Evolutionary conservation across 2,797 vertebrate species (phyloP).

Genomic region (Xyrichtys novacula): DNA sequence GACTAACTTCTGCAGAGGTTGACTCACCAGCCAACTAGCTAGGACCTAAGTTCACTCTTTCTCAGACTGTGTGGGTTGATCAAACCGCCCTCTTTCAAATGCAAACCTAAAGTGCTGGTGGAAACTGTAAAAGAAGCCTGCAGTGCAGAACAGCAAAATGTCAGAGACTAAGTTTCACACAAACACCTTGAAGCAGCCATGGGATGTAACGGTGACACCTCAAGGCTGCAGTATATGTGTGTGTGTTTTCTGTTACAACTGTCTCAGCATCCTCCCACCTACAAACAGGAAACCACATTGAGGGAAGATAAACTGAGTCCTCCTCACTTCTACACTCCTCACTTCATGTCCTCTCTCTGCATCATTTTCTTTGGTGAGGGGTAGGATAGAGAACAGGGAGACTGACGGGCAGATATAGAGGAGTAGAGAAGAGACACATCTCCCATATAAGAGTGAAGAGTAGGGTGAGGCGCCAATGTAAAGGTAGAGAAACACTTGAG

Average conservation of each 20-base stretch:
- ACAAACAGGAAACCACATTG: slow-evolving; percentile 85
- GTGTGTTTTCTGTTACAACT: slow-evolving; percentile 59
- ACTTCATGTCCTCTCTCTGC: slow-evolving; percentile 8
- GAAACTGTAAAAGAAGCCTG: slow-evolving; percentile 8
- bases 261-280: slow-evolving; percentile 75
- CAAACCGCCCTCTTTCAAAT: slow-evolving; percentile 23
- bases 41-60: background rate
- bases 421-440: background rate
- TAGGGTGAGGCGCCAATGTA: background rate
- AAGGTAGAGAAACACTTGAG: no score
- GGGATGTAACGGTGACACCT: slow-evolving; percentile 13
- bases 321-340: slow-evolving; percentile 26
- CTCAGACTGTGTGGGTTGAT: slow-evolving; percentile 32
- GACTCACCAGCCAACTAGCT: slow-evolving; percentile 21
- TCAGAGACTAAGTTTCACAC: slow-evolving; percentile 23
- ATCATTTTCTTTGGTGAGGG: slow-evolving; percentile 25
- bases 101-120: slow-evolving; percentile 3
- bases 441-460: background rate
- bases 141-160: slow-evolving; percentile 18
- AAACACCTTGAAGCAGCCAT: slow-evolving; percentile 44
- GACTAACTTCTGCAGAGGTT: background rate
- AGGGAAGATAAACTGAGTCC: slow-evolving; percentile 62
- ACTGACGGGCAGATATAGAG: background rate
- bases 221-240: slow-evolving; percentile 45
- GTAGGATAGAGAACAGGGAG: background rate